Conservation (phyloP, 2,113 vertebrate species). For the Barbus barbus region DNA sequence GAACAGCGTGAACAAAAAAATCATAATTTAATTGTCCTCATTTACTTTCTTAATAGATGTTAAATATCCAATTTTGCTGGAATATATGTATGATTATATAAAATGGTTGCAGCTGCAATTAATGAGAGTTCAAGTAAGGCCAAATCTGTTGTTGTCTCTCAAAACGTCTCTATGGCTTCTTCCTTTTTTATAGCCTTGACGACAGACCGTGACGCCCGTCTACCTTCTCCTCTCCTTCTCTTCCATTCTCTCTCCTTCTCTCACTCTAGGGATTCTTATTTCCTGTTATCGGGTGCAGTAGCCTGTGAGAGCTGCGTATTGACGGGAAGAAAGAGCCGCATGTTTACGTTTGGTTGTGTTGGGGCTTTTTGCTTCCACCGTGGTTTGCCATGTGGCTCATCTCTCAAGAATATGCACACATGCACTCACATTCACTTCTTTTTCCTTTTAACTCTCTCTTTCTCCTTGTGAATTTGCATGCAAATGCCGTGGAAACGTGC, state of each 20-base stretch:
- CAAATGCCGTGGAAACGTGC: not conserved
- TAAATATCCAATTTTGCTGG: not conserved
- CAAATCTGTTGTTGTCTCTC: not conserved
- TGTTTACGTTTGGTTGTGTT: constrained; percentile 40
- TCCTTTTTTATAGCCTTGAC: not conserved
- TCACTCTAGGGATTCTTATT: constrained; percentile 31
- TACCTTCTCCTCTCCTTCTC: not conserved
- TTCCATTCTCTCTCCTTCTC: constrained; percentile 14
- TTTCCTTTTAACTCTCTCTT: not conserved
- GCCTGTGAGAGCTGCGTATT: constrained; percentile 68
- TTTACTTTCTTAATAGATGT: not conserved
- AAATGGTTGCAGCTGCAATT: not conserved
- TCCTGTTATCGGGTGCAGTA: constrained; percentile 55
- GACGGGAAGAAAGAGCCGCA: constrained; percentile 55
- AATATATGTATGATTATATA: not conserved
- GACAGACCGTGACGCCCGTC: not conserved
- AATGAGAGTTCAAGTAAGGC: not conserved
- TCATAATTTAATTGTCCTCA: not conserved
- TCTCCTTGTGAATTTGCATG: constrained; percentile 4
- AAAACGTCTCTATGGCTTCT: not conserved
- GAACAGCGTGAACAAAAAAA: not conserved
- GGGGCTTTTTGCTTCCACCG: constrained; percentile 68
- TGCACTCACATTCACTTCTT: constrained; percentile 43
- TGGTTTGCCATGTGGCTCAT: constrained; percentile 63
- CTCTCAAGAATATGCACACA: not conserved